Base-by-base conservation (phyloP, 1,140 invertebrate species). In the Frieseomelitta varia region DNA sequence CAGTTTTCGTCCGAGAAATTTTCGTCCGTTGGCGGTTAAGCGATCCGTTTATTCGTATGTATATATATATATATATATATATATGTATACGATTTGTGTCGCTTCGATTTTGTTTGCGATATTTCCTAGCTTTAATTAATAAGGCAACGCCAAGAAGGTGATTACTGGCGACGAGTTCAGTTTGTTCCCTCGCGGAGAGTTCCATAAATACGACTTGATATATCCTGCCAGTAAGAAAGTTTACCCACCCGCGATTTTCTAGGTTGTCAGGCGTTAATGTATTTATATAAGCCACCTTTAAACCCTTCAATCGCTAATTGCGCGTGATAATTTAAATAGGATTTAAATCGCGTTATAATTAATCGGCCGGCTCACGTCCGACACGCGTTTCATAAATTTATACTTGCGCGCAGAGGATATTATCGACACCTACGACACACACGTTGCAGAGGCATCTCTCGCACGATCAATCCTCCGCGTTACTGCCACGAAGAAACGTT, bases 161-260 rank as follows among this genome's bases (percentile, higher is more conserved):
- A 21, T 24, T 34, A 51, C n/a, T 15, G 10, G 27, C 4, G 61
- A 53, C 15, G 27, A 69, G 81, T 79, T 61, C n/a, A 78, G 51
- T 47, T 76, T 30, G 34, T 76, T 34, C 80, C 80, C 80, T 82
- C 51, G 10, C 30, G n/a, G 30, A 19, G 71, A 27, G 73, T 84
- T 84, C 81, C 81, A 84, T 84, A 84, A 84, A 84, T 84, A 84
- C 81, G 68, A 84, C 81, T 71, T 53, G 81, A 69, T 24, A 14
- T 79, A 79, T 84, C 81, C 81, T 84, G 74, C 47, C 65, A 79
- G 75, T 78, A 84, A 84, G 81, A 84, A 84, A 84, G 81, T 84
- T 78, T 84, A 84, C 81, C 81, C 81, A 84, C 75, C 81, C 81
- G 81, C 81, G 75, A 79, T 84, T 84, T 84, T 78, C 68, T 79